These are phyloP conservation scores for Epistrophella euchroma DNA, from an alignment of 2,888 invertebrate species.

Conservation along the genomic window DNA sequence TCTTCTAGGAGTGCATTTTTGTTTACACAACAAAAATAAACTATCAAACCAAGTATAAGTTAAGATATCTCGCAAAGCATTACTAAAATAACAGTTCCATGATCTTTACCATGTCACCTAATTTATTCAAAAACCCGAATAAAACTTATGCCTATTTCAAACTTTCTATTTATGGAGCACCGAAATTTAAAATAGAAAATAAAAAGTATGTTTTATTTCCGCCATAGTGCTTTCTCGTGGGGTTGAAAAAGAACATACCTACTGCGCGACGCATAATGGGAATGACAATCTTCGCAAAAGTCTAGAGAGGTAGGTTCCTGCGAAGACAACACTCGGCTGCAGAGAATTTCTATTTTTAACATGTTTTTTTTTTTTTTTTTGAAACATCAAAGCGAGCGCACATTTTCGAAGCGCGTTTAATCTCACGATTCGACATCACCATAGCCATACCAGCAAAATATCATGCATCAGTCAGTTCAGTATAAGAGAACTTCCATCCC, in stretches of 20 bases:
- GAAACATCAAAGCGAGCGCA: slow-evolving; percentile 41
- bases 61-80: not conserved
- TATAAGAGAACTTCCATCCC: slow-evolving; percentile 54
- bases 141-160: slow-evolving; percentile 7
- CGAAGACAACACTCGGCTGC: slow-evolving; percentile 17
- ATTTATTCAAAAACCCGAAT: slow-evolving; percentile 11
- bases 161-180: slow-evolving; percentile 53
- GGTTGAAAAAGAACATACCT: slow-evolving; percentile 13
- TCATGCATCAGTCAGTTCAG: not conserved
- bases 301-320: slow-evolving; percentile 66
- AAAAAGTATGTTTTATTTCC: slow-evolving; percentile 9
- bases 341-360: slow-evolving; percentile 66
- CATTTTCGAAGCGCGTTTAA: slow-evolving; percentile 31
- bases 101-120: slow-evolving; percentile 47
- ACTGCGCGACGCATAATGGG: slow-evolving; percentile 6
- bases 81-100: slow-evolving; percentile 40
- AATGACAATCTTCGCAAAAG: slow-evolving; percentile 17
- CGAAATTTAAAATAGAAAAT: slow-evolving; percentile 15
- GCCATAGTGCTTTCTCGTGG: slow-evolving; percentile 9
- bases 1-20: not conserved
- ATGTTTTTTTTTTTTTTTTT: slow-evolving; percentile 30
- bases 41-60: not conserved
- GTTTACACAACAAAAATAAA: not conserved
- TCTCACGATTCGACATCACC: not conserved
- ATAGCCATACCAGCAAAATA: slow-evolving; percentile 8